A percentile compares a stretch with the other conserved stretches of the same genome.
Conservation (phyloP, 2,888 invertebrate species). For the Colletes collaris region DNA sequence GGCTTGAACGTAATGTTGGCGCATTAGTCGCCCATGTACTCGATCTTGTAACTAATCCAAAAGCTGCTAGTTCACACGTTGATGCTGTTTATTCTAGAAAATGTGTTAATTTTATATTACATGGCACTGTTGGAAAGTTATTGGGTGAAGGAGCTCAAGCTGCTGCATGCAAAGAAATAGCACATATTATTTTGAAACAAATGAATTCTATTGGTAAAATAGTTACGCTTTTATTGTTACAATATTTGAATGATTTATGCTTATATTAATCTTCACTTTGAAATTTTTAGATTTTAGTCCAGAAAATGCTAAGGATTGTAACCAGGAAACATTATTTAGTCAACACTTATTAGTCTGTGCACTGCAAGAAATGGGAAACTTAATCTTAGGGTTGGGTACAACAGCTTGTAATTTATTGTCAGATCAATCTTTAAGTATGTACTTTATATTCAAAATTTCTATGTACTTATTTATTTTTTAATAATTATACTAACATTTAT, state of each 20-base stretch:
- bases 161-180: constrained; percentile 96
- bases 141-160: constrained; percentile 98
- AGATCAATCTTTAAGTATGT: constrained; percentile 92
- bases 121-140: constrained; percentile 96
- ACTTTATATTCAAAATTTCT: constrained; percentile 11
- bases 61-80: constrained; percentile 97
- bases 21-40: constrained; percentile 94
- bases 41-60: constrained; percentile 97
- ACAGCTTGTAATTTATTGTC: constrained; percentile 95
- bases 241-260: not conserved
- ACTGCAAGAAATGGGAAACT: constrained; percentile 95
- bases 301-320: constrained; percentile 95
- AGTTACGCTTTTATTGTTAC: not conserved
- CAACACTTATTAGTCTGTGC: constrained; percentile 97
- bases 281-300: constrained; percentile 90
- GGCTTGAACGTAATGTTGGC: constrained; percentile 96
- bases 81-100: constrained; percentile 99
- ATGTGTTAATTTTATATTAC: constrained; percentile 97
- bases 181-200: constrained; percentile 95
- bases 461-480: not conserved
- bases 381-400: constrained; percentile 96
- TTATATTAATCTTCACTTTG: constrained; percentile 12
- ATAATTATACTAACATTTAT: constrained; percentile 22
- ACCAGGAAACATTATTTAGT: constrained; percentile 95
- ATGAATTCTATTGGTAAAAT: constrained; percentile 92